These are phyloP conservation scores for Scopus umbretta DNA, from an alignment of 2,113 vertebrate genomes.

Conservation along the genomic window DNA sequence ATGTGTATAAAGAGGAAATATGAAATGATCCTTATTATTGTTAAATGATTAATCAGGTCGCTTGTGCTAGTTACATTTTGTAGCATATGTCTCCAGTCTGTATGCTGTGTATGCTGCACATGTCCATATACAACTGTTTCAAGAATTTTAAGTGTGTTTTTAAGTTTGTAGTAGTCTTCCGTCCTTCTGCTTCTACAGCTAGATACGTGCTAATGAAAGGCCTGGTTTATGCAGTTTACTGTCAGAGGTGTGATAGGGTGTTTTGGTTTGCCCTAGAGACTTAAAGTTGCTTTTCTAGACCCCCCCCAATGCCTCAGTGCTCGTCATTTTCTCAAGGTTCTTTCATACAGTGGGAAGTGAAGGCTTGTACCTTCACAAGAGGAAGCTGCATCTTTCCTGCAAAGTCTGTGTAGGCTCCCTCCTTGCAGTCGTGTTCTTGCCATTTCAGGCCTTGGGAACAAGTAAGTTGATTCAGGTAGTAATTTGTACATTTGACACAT, in stretches of 20 bases:
- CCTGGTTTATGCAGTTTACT: neutral
- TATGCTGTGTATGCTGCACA: rapidly evolving
- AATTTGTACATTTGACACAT: neutral
- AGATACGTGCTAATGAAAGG: neutral
- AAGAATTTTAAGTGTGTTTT: neutral
- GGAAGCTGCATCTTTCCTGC: neutral
- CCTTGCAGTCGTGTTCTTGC: neutral
- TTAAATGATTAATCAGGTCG: neutral
- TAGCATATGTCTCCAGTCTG: neutral
- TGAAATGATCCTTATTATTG: neutral
- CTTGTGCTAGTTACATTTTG: neutral
- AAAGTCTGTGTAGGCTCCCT: neutral
- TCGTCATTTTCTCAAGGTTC: neutral
- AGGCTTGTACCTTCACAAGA: neutral
- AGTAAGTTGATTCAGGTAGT: neutral
- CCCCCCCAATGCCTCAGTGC: neutral
- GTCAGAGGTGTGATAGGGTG: neutral
- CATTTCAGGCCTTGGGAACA: neutral
- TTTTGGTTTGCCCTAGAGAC: neutral
- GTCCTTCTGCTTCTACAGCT: neutral
- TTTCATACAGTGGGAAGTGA: neutral
- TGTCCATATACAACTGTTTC: neutral
- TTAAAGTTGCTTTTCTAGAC: neutral
- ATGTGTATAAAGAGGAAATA: neutral
- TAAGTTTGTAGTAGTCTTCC: neutral